These are phyloP conservation scores for Cavia porcellus DNA, from an alignment of 2,113 vertebrate genomes.

Conservation along the genomic window DNA sequence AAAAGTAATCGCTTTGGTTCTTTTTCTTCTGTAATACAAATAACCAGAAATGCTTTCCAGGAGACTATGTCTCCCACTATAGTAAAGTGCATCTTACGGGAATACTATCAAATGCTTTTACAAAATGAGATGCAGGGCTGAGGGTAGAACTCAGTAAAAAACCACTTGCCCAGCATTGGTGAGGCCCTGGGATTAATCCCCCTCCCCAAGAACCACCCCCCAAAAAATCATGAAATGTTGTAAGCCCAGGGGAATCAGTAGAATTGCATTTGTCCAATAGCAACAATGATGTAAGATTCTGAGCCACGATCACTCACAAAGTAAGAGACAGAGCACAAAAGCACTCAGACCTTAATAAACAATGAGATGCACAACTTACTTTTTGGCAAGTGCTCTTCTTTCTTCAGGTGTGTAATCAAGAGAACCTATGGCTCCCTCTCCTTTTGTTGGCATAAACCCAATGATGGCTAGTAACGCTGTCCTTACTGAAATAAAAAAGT, in stretches of 20 bases:
- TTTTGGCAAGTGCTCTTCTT: constrained; percentile 96
- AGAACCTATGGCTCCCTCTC: constrained; percentile 99
- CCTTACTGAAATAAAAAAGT: constrained; percentile 92
- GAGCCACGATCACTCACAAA: not conserved
- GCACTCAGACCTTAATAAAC: not conserved
- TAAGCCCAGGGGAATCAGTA: not conserved
- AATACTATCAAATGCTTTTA: constrained; percentile 30
- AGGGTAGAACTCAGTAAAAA: not conserved
- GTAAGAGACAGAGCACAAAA: constrained; percentile 19
- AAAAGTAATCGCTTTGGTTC: not conserved
- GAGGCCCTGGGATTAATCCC: not conserved
- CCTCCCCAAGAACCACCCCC: not conserved
- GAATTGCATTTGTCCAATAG: constrained; percentile 29
- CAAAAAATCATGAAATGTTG: not conserved
- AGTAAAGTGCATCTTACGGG: not conserved
- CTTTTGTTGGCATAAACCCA: constrained; percentile 99
- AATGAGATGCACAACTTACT: constrained; percentile 90
- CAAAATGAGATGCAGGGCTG: not conserved
- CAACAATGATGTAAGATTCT: constrained; percentile 9
- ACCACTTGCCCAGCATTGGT: not conserved
- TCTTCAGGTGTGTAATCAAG: constrained; percentile 99
- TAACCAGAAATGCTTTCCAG: not conserved
- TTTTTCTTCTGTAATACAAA: not conserved
- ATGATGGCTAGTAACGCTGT: constrained; percentile 98
- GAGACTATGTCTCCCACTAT: not conserved